These are phyloP conservation scores for Rana temporaria DNA, from an alignment of 2,113 vertebrate genomes.

Conservation along the genomic window DNA sequence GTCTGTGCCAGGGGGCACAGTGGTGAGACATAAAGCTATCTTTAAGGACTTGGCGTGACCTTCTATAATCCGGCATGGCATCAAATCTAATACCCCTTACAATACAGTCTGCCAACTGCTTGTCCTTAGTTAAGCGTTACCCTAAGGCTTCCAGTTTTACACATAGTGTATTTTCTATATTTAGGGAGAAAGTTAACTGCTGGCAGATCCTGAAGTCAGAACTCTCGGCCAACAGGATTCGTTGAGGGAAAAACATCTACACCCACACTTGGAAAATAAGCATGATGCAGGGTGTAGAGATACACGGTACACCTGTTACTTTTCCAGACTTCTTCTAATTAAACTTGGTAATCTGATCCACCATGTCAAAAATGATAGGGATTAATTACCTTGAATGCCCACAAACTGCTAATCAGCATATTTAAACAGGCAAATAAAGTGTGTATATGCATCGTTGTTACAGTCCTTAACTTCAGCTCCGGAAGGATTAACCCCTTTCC, in stretches of 20 bases:
- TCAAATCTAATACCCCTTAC: conserved; percentile 20
- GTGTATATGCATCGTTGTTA: too few species aligned
- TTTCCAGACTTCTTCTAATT: background rate
- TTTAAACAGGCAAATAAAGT: too few species aligned
- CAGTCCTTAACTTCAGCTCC: too few species aligned
- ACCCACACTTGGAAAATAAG: conserved; percentile 33
- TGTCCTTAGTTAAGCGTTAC: conserved; percentile 12
- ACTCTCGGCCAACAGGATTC: conserved; percentile 8
- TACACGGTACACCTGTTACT: conserved; percentile 10
- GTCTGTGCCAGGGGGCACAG: background rate
- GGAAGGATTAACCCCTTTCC: too few species aligned
- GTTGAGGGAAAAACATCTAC: conserved; percentile 14
- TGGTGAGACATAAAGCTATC: conserved; percentile 26
- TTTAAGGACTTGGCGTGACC: conserved; percentile 15
- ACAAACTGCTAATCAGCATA: too few species aligned
- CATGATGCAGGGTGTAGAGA: background rate
- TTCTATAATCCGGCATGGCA: conserved; percentile 25
- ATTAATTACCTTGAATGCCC: too few species aligned
- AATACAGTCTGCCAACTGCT: conserved; percentile 37
- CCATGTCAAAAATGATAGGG: background rate
- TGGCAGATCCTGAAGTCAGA: background rate
- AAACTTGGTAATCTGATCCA: background rate
- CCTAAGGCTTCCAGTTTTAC: conserved; percentile 39
- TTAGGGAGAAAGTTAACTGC: conserved; percentile 19
- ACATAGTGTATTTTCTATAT: conserved; percentile 55